Conservation (phyloP, 2,113 vertebrate species). For the Anarrhichthys ocellatus region DNA sequence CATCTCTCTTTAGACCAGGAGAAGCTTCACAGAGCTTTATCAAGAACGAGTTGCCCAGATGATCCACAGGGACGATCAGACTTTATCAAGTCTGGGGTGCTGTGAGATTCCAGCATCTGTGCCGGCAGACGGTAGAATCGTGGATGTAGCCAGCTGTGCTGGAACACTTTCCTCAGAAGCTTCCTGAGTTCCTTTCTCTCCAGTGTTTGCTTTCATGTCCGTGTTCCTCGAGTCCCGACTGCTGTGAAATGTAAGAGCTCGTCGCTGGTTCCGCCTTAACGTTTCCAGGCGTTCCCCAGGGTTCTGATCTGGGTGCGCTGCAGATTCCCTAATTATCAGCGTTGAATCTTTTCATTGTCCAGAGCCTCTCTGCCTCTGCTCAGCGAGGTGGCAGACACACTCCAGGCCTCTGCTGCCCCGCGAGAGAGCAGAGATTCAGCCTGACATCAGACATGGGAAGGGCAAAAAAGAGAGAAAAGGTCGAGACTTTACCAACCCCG, state of each 20-base stretch:
- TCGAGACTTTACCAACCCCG: slow-evolving; percentile 68
- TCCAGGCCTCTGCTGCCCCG: slow-evolving; percentile 65
- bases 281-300: slow-evolving; percentile 52
- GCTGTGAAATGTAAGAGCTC: not conserved
- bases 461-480: slow-evolving; percentile 70
- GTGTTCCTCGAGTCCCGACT: not conserved
- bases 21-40: slow-evolving; percentile 15
- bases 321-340: slow-evolving; percentile 63
- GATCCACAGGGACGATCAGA: slow-evolving; percentile 16
- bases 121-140: not conserved
- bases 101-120: slow-evolving; percentile 17
- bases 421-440: slow-evolving; percentile 67
- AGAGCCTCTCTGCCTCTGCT: slow-evolving; percentile 48
- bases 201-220: slow-evolving; percentile 17
- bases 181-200: not conserved
- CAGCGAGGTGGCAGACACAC: slow-evolving; percentile 70
- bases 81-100: slow-evolving; percentile 22
- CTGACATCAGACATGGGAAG: slow-evolving; percentile 80
- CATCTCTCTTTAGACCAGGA: not conserved
- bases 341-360: slow-evolving; percentile 65
- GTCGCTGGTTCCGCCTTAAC: not conserved
- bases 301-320: slow-evolving; percentile 53
- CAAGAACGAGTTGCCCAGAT: not conserved
- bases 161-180: slow-evolving; percentile 13
- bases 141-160: not conserved